Evolutionary conservation across 2,888 invertebrate genomes (phyloP), one percentile per base, ranked within the genome.

Genomic region (Philereme vetulata): DNA sequence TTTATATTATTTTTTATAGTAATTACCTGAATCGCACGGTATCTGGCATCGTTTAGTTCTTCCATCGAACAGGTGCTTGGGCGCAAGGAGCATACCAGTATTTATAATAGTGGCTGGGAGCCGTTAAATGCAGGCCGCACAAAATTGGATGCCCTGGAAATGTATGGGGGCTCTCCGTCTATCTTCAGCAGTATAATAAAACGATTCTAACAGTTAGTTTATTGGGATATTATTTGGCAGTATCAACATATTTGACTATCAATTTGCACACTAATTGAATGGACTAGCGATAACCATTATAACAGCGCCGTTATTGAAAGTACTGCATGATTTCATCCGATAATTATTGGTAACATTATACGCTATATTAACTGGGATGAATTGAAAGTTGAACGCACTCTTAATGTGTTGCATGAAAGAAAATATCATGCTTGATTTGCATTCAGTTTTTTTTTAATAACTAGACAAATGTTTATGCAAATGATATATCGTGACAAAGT

Each of bases 321-420:
- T 50, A 60, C 48, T 55, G 60, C 62, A 63, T 68, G 66, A 66
- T 64, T 66, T 64, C 64, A 66, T 66, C 57, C 35, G 57, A 61
- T 62, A 62, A 68, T 65, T 62, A 65, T 55, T 50, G 42, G 56
- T 58, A 61, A 59, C 60, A 53, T 64, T 64, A 60, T 49, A 54
- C 59, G 54, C 51, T 48, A 47, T 51, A 56, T 56, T 62, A 58
- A 57, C 53, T 65, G 65, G 64, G 67, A 60, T 71, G 72, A 69
- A 72, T 72, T 64, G 48, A 58, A 67, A 72, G 81, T 80, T 82
- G 74, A 84, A 81, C 70, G 83, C 48, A 74, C 83, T 74, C 51
- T 74, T 81, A 83, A 83, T 81, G 77, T 60, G 68, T 70, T 72
- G 71, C 72, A 78, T 73, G 69, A 67, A 72, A 72, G 57, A 74